A percentile compares a stretch with the other conserved stretches of the same genome.
Conservation (phyloP, 1,140 invertebrate genomes). For the Hormaphis cornu region DNA sequence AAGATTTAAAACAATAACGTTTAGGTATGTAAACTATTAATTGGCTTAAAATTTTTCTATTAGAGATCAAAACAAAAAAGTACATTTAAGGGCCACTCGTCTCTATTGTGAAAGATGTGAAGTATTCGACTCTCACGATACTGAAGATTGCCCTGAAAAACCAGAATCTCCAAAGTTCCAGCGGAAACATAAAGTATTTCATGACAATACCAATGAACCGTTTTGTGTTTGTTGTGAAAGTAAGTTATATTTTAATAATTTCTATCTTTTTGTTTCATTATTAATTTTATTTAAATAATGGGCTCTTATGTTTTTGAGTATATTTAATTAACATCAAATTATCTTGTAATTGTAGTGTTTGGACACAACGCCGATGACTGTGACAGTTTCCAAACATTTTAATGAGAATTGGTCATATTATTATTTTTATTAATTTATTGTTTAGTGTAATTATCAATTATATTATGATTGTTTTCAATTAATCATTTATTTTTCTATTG, state of each 20-base stretch:
- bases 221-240: conserved; percentile 28
- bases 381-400: conserved; percentile 16
- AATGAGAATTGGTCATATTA: background rate
- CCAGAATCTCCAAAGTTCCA: conserved; percentile 15
- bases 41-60: background rate
- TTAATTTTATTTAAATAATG: too few relatives aligned
- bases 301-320: too few relatives aligned
- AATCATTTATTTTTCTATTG: background rate
- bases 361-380: conserved; percentile 18
- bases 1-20: too few relatives aligned
- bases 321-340: too few relatives aligned
- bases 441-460: background rate
- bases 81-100: conserved; percentile 54
- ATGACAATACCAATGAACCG: conserved; percentile 8
- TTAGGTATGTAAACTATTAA: too few relatives aligned
- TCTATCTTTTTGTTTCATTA: too few relatives aligned
- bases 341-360: conserved; percentile 10
- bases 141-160: conserved; percentile 78
- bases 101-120: conserved; percentile 97
- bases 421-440: background rate
- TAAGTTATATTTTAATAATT: background rate
- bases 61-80: conserved; percentile 23
- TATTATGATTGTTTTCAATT: background rate
- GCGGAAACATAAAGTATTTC: background rate
- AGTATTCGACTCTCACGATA: conserved; percentile 90